Evolutionary conservation across 2,888 invertebrate genomes (phyloP).

Genomic region (Drosophila algonquin): DNA sequence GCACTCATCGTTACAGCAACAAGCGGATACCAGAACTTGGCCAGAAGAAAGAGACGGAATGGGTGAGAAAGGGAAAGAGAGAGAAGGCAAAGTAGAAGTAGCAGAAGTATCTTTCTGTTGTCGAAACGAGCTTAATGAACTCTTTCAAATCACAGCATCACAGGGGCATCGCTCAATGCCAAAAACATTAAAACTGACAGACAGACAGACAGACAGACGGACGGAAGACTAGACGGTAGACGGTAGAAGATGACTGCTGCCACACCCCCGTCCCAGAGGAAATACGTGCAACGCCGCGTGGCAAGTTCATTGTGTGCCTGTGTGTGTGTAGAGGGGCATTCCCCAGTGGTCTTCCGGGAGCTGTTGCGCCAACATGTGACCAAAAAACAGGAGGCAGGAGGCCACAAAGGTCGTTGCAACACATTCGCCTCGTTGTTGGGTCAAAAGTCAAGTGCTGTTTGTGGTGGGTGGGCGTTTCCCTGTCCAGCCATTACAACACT

Average conservation of each 20-base stretch:
- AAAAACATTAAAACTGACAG: conserved; percentile 75
- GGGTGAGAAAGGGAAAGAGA: neutral
- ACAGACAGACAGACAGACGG: neutral
- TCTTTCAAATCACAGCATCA: conserved; percentile 68
- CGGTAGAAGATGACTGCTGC: conserved; percentile 22
- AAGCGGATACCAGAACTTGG: neutral
- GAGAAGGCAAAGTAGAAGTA: neutral
- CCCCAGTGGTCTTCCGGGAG: conserved; percentile 28
- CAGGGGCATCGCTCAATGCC: conserved; percentile 73
- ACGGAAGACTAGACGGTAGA: conserved; percentile 18
- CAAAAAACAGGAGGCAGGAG: conserved; percentile 31
- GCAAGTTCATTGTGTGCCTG: conserved; percentile 69
- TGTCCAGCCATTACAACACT: conserved; percentile 73
- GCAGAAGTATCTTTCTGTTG: conserved; percentile 34
- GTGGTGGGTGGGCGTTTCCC: conserved; percentile 3
- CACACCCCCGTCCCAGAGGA: conserved; percentile 19
- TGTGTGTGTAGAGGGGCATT: conserved; percentile 28
- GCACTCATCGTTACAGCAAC: neutral
- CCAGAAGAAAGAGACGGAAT: neutral
- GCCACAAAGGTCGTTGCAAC: conserved; percentile 76
- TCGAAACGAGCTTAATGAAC: conserved; percentile 75
- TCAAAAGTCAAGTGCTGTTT: conserved; percentile 63
- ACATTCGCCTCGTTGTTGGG: conserved; percentile 56
- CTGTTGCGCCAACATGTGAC: conserved; percentile 66
- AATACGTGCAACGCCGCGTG: conserved; percentile 57